A percentile compares a stretch with the other conserved stretches of the same genome.
Evolutionary conservation across 2,888 invertebrate genomes (phyloP).

Genomic region (Lamproptera curius): DNA sequence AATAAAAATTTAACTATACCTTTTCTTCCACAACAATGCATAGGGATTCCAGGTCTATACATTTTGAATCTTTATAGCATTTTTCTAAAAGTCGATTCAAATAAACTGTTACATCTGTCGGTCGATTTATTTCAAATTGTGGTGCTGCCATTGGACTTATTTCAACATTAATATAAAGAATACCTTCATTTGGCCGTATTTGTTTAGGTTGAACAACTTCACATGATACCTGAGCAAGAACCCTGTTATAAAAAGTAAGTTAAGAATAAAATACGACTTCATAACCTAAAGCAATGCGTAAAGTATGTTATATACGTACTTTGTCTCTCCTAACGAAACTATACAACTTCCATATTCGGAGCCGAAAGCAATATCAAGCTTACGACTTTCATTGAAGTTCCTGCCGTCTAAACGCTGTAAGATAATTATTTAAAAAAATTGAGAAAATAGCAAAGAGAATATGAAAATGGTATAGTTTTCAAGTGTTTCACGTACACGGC

Average conservation of each 20-base stretch:
- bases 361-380: constrained; percentile 85
- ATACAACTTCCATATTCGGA: constrained; percentile 90
- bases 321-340: constrained; percentile 88
- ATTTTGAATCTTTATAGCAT: constrained; percentile 93
- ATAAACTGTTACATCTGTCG: constrained; percentile 84
- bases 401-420: constrained; percentile 89
- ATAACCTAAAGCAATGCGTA: too few relatives aligned
- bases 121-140: constrained; percentile 88
- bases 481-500: constrained; percentile 73
- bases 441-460: constrained; percentile 2
- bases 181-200: constrained; percentile 92
- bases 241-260: constrained; percentile 70
- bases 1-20: constrained; percentile 76
- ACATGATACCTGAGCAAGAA: constrained; percentile 92
- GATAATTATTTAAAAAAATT: too few relatives aligned
- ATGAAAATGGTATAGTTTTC: not conserved
- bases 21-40: constrained; percentile 96
- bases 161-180: constrained; percentile 91
- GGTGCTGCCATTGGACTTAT: constrained; percentile 91
- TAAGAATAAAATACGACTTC: not conserved
- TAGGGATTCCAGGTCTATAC: constrained; percentile 95
- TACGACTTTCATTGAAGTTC: constrained; percentile 84
- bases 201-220: constrained; percentile 91
- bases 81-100: constrained; percentile 91
- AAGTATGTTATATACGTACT: constrained; percentile 58